Evolutionary conservation across 2,888 invertebrate species (phyloP).

Genomic region (Arge pagana): DNA sequence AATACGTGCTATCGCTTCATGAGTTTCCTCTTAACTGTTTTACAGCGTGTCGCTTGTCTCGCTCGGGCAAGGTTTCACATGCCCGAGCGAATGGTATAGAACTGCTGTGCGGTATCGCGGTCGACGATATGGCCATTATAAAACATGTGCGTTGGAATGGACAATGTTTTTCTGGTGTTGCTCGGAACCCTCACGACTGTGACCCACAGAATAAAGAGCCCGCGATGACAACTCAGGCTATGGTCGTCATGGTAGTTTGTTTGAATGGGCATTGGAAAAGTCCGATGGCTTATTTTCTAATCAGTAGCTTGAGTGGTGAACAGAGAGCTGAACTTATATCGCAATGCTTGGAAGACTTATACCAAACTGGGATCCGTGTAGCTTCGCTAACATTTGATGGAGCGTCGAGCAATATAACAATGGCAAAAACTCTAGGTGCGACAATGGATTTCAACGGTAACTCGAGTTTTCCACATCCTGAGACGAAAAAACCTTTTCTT

Average conservation of each 20-base stretch:
- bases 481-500: too few species aligned
- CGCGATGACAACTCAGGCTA: constrained; percentile 22
- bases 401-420: constrained; percentile 17
- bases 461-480: too few species aligned
- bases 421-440: constrained; percentile 23
- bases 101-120: constrained; percentile 2
- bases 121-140: constrained; percentile 16
- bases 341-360: constrained; percentile 7
- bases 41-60: too few species aligned
- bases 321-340: constrained; percentile 23
- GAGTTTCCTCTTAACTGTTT: too few species aligned
- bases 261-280: constrained; percentile 27
- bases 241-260: constrained; percentile 28
- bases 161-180: constrained; percentile 12
- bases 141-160: constrained; percentile 14
- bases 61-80: too few species aligned
- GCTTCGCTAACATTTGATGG: constrained; percentile 27
- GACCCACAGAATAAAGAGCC: constrained; percentile 3
- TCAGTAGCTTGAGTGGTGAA: constrained; percentile 14
- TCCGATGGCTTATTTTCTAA: constrained; percentile 30
- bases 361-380: constrained; percentile 13
- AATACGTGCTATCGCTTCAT: too few species aligned
- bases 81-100: constrained; percentile 6
- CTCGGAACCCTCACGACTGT: not conserved
- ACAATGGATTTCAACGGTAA: too few species aligned